These are phyloP conservation scores for Helicoverpa assulta DNA, from an alignment of 2,888 invertebrate genomes.

Conservation along the genomic window DNA sequence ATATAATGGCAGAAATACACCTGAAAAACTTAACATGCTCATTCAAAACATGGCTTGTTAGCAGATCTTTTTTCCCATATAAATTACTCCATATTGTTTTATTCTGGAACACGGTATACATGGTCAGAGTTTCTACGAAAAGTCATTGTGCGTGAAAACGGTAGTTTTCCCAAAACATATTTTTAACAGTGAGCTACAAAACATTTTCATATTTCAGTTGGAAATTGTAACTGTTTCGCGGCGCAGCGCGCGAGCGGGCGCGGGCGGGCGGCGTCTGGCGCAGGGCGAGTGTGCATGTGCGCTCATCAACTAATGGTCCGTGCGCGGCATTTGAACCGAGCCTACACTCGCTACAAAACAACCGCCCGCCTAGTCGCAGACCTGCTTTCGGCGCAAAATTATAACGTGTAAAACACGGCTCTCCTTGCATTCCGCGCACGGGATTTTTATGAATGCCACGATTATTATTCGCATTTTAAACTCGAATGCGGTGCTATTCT, in stretches of 20 bases:
- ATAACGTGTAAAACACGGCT: constrained; percentile 90
- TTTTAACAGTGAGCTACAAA: constrained; percentile 85
- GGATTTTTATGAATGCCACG: constrained; percentile 88
- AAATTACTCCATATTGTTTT: constrained; percentile 61
- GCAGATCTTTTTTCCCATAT: constrained; percentile 51
- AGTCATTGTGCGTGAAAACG: constrained; percentile 88
- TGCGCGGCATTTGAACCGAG: constrained; percentile 90
- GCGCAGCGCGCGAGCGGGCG: constrained; percentile 62
- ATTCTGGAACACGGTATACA: constrained; percentile 54
- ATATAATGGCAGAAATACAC: constrained; percentile 25
- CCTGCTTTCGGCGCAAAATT: constrained; percentile 89
- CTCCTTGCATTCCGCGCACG: constrained; percentile 88
- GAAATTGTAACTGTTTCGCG: constrained; percentile 86
- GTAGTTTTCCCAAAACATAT: constrained; percentile 86
- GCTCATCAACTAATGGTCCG: constrained; percentile 91
- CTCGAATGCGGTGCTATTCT: constrained; percentile 88
- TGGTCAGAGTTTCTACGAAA: constrained; percentile 82
- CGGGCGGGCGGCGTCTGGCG: constrained; percentile 70
- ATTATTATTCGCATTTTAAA: constrained; percentile 90
- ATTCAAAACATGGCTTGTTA: constrained; percentile 37
- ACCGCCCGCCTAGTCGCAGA: constrained; percentile 80
- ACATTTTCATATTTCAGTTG: constrained; percentile 88
- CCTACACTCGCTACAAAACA: constrained; percentile 88
- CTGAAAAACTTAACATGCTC: constrained; percentile 35
- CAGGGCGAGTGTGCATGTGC: constrained; percentile 85